These are phyloP conservation scores for Callimorpha dominula DNA, from an alignment of 2,888 invertebrate genomes.

Conservation along the genomic window DNA sequence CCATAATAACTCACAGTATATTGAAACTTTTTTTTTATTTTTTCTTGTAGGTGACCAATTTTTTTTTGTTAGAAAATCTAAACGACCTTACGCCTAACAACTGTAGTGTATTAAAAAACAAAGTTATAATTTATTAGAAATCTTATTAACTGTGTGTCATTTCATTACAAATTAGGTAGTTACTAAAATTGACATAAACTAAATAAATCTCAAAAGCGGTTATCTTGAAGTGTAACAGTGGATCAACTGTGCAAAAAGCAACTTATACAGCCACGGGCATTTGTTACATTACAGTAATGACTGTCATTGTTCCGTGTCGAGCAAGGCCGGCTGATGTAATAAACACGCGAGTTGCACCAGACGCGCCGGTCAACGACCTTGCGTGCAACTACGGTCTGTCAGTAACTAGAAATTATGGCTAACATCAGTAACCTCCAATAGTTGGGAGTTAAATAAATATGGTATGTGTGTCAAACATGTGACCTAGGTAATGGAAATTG, in stretches of 20 bases:
- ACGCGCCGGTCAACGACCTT: constrained; percentile 80
- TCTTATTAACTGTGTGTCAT: not conserved
- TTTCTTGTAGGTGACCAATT: not conserved
- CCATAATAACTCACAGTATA: constrained; percentile 24
- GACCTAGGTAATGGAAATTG: not conserved
- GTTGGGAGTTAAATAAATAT: not conserved
- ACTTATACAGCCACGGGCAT: constrained; percentile 51
- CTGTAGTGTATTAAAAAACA: no score
- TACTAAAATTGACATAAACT: not conserved
- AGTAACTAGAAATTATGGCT: constrained; percentile 60
- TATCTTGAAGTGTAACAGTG: not conserved
- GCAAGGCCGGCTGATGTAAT: constrained; percentile 83
- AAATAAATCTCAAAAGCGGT: not conserved
- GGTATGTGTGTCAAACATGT: not conserved
- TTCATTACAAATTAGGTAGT: not conserved
- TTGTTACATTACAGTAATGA: constrained; percentile 49
- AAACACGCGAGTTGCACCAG: constrained; percentile 71
- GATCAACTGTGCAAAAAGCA: constrained; percentile 12
- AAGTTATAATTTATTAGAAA: not conserved
- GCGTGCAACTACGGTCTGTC: constrained; percentile 62
- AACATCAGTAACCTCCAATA: constrained; percentile 55
- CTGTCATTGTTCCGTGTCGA: constrained; percentile 79
- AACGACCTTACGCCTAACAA: no score
- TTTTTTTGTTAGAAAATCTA: no score
- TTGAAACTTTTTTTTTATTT: not conserved